Evolutionary conservation across 1,140 invertebrate genomes (phyloP).

Genomic region (Chlorops oryzae): DNA sequence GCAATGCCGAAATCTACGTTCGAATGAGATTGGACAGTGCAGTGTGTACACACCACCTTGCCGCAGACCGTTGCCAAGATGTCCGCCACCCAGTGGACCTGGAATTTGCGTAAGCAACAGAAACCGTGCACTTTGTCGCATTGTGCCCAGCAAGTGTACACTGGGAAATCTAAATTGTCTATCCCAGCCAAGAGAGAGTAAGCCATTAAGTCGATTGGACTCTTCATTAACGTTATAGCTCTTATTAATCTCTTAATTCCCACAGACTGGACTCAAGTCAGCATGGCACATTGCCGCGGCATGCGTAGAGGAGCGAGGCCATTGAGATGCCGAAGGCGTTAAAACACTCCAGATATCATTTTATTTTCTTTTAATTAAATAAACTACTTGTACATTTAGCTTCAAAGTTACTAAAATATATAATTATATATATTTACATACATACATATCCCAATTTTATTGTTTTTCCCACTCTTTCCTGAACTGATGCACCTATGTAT

Average conservation of each 20-base stretch:
- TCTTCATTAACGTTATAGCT: too few relatives aligned
- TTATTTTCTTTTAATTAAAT: not conserved
- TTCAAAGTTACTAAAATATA: not conserved
- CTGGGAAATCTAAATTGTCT: conserved; percentile 5
- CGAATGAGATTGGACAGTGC: too few relatives aligned
- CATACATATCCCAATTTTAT: not conserved
- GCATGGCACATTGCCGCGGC: not conserved
- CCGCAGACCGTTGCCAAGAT: too few relatives aligned
- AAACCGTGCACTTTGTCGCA: not conserved
- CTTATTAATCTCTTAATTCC: not conserved
- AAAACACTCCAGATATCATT: too few relatives aligned
- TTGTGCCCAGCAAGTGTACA: not conserved
- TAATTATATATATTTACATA: not conserved
- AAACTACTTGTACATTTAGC: not conserved
- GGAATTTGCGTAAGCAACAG: conserved; percentile 2
- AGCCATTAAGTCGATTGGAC: too few relatives aligned
- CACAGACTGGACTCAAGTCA: not conserved
- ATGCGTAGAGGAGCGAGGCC: not conserved
- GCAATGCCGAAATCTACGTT: too few relatives aligned
- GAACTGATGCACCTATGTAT: not conserved
- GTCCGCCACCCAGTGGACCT: not conserved
- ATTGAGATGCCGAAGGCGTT: not conserved
- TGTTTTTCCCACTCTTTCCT: not conserved
- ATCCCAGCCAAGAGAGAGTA: not conserved
- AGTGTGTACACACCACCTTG: too few relatives aligned